Evolutionary conservation across 2,797 vertebrate species (phyloP).

Genomic region (Myiothlypis coronata): DNA sequence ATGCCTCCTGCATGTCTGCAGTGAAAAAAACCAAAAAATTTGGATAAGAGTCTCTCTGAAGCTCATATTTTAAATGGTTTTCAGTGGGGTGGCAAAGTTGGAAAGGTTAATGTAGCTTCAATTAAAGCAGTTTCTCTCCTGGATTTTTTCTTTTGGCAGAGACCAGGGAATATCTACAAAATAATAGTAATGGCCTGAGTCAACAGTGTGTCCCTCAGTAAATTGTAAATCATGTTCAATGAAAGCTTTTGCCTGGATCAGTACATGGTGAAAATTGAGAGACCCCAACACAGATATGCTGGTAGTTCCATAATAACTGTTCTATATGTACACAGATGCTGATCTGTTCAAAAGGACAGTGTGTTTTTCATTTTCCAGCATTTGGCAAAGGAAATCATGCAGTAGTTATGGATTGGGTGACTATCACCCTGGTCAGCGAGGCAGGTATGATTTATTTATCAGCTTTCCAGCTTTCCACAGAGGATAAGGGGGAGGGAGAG

Average conservation of each 20-base stretch:
- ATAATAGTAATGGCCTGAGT: not conserved
- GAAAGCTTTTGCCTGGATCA: slow-evolving; percentile 17
- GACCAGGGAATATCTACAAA: not conserved
- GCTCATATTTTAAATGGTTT: not conserved
- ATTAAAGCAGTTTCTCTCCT: not conserved
- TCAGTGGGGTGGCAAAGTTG: not conserved
- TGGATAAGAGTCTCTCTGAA: not conserved
- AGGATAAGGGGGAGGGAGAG: not conserved
- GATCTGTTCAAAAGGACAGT: slow-evolving; percentile 51
- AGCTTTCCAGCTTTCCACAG: slow-evolving; percentile 50
- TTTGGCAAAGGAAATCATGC: slow-evolving; percentile 49
- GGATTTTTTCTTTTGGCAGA: not conserved
- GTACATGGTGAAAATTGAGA: not conserved
- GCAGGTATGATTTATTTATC: slow-evolving; percentile 65
- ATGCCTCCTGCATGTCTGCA: not conserved
- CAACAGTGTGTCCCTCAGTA: slow-evolving; percentile 9
- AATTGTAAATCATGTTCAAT: slow-evolving; percentile 1
- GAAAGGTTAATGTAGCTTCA: not conserved
- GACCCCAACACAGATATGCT: slow-evolving; percentile 1
- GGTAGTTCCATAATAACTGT: slow-evolving; percentile 43
- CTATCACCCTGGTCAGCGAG: slow-evolving; percentile 35
- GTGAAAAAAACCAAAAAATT: not conserved
- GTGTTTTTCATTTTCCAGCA: slow-evolving; percentile 58
- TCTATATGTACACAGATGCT: slow-evolving; percentile 41
- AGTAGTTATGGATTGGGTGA: slow-evolving; percentile 67